A percentile compares a stretch with the other conserved stretches of the same genome.
Conservation (phyloP, 35 echinoderm and acorn worm genomes). For the Anneissia japonica region DNA sequence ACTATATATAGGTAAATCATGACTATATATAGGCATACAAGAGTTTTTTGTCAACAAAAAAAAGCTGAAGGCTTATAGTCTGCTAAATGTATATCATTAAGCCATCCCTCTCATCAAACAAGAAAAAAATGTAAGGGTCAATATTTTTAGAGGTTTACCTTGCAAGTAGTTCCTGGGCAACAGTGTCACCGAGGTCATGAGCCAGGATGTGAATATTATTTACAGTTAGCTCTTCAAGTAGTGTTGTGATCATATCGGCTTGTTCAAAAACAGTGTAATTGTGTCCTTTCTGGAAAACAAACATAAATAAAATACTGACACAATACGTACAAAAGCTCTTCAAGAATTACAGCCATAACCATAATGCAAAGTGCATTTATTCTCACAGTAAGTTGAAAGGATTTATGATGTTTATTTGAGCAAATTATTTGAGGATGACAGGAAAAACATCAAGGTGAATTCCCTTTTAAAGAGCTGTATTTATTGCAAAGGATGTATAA, state of each 20-base stretch:
- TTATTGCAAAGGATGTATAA: not conserved
- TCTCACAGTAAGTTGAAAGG: too few species aligned
- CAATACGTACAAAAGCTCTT: too few species aligned
- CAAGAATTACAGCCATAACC: too few species aligned
- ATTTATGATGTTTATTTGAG: not conserved
- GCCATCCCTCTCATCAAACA: too few species aligned
- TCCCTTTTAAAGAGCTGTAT: constrained; percentile 6
- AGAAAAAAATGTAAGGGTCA: too few species aligned
- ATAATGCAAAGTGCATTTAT: too few species aligned
- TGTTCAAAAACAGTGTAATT: constrained; percentile 79
- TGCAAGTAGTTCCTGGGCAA: constrained; percentile 75
- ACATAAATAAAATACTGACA: not conserved
- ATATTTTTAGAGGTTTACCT: constrained; percentile 29
- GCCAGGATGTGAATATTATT: constrained; percentile 57
- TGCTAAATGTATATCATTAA: too few species aligned
- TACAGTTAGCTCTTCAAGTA: constrained; percentile 44
- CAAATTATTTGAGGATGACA: not conserved
- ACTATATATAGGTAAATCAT: too few species aligned
- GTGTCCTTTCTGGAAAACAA: constrained; percentile 38
- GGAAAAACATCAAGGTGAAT: not conserved
- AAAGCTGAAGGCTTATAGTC: too few species aligned
- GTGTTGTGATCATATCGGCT: constrained; percentile 57
- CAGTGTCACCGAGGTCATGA: constrained; percentile 91
- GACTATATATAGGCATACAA: too few species aligned
- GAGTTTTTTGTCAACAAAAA: too few species aligned